A percentile compares a stretch with the other conserved stretches of the same genome.
These are phyloP conservation scores for Mobula hypostoma DNA, from an alignment of 2,113 vertebrate genomes.

Conservation along the genomic window DNA sequence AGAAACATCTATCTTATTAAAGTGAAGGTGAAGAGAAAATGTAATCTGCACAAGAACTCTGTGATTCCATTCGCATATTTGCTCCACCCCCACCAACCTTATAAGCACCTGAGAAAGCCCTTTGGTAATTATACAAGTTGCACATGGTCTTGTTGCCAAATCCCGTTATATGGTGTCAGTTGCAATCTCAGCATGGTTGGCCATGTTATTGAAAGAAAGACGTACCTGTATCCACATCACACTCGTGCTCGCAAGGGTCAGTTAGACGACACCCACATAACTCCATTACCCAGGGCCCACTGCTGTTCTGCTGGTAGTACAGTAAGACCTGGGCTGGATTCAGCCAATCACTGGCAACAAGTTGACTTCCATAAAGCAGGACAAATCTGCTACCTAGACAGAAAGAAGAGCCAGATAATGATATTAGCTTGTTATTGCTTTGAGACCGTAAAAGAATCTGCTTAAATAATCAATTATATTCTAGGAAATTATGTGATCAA, in stretches of 20 bases:
- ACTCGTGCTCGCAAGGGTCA: slow-evolving; percentile 94
- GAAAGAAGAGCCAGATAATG: neutral
- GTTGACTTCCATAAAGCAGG: slow-evolving; percentile 86
- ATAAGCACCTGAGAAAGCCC: neutral
- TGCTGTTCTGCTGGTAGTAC: slow-evolving; percentile 95
- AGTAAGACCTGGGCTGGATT: slow-evolving; percentile 91
- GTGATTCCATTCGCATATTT: neutral
- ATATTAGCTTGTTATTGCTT: neutral
- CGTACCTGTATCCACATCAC: slow-evolving; percentile 85
- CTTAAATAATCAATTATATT: neutral
- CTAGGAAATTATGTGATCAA: neutral
- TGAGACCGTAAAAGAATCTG: neutral
- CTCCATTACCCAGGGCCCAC: slow-evolving; percentile 87
- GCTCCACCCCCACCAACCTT: too few relatives aligned
- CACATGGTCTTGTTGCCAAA: neutral
- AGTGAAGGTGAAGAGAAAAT: neutral
- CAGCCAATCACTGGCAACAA: slow-evolving; percentile 93
- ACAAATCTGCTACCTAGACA: slow-evolving; percentile 84
- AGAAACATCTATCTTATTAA: neutral
- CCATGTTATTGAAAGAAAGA: neutral
- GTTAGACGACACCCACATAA: slow-evolving; percentile 86
- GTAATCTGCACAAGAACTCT: neutral
- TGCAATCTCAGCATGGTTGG: neutral
- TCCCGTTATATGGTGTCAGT: neutral
- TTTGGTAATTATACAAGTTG: neutral